Evolutionary conservation across 1,140 invertebrate species (phyloP), one percentile per base, ranked within the genome.

Genomic region (Ganaspis sp.): DNA sequence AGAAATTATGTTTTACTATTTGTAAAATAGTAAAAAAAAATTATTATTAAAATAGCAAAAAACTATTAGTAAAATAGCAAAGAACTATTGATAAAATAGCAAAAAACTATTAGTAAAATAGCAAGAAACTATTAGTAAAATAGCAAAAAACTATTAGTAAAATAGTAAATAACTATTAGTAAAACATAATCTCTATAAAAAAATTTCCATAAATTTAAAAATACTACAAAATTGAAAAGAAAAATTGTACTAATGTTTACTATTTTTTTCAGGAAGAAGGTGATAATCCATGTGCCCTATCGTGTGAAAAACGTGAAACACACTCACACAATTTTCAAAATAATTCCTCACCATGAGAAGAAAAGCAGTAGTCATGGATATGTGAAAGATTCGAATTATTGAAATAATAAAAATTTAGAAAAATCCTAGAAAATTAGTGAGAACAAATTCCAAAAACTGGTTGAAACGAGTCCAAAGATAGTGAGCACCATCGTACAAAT

Each of bases 251-350:
- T 29, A 15, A 64, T 26, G 29, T 37, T 38, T 19, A 38, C 19
- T 19, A 23, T 17, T 37, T 37, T 73, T 42, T 73, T 58, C 70
- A 49, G 85, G 69, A 83, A 83, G 6, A 89, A 86, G 23, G 87
- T 91, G 40, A 83, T 90, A 23, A 91, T 91, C 37, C 90, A 91
- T 72, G 88, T 91, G 5, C 90, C 90, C 1, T 90, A 90, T 70
- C 86, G 90, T 45, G 82, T 91, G 23, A 90, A 92, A 69, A 87
- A 87, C 15, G 82, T 90, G 6, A 82, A 90, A 2, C 90, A 91
- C n/a, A 91, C 89, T 6, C 90, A 90, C 23, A 92, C 89, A 5
- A 87, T 91, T 15, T 85, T 86, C 6, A 91, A 91, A 54, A 86
- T 90, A 69, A 78, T 90, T 29, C 86, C 83, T 4, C 87, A 90